Evolutionary conservation across 1,140 invertebrate genomes (phyloP).

Genomic region (Drosophila asahinai): DNA sequence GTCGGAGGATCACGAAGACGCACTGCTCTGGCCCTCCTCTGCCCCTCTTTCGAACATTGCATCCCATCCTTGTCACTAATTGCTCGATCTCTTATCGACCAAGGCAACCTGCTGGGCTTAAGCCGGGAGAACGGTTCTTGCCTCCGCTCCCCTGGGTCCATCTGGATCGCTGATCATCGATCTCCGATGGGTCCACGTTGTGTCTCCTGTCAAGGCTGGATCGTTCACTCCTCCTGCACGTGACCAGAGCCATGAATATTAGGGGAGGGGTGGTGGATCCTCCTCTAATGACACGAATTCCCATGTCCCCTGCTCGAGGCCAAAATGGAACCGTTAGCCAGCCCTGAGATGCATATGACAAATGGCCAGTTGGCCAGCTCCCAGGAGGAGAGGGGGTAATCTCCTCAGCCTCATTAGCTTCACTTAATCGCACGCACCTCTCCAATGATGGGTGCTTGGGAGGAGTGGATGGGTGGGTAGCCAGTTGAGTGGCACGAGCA

Average conservation of each 20-base stretch:
- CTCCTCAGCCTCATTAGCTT: conserved; percentile 17
- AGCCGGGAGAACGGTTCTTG: conserved; percentile 35
- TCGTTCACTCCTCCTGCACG: conserved; percentile 51
- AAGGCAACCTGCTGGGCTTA: conserved; percentile 53
- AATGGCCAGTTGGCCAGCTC: conserved; percentile 36
- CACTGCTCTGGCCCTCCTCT: conserved; percentile 10
- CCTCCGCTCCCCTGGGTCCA: conserved; percentile 28
- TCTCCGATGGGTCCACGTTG: conserved; percentile 58
- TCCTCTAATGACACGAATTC: conserved; percentile 66
- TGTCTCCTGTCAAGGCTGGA: conserved; percentile 65
- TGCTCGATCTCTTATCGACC: conserved; percentile 54
- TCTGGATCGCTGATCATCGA: conserved; percentile 49
- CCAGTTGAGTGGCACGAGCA: conserved; percentile 9
- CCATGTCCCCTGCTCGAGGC: conserved; percentile 45
- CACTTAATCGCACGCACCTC: conserved; percentile 57
- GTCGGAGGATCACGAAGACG: conserved; percentile 54
- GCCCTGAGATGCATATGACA: conserved; percentile 51
- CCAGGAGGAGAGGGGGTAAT: background rate
- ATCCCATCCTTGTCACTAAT: conserved; percentile 58
- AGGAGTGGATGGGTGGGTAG: conserved; percentile 1
- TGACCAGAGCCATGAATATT: conserved; percentile 22
- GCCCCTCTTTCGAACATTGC: background rate
- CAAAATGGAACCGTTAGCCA: conserved; percentile 39
- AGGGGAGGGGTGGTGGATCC: background rate
- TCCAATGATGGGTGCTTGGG: background rate